Evolutionary conservation across 2,113 vertebrate genomes (phyloP).

Genomic region (Steatornis caripensis): DNA sequence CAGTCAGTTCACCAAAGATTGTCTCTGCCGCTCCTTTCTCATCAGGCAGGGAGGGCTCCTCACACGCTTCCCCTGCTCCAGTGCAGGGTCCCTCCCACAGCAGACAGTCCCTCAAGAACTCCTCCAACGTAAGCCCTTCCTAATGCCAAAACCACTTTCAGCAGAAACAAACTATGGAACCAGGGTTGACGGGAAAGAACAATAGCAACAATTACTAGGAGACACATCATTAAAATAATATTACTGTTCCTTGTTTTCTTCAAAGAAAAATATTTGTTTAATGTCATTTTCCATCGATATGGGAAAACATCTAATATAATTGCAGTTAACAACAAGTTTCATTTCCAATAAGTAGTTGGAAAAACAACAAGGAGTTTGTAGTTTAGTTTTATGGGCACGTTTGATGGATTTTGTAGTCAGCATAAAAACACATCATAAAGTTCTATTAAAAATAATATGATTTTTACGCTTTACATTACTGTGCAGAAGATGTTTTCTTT

Average conservation of each 20-base stretch:
- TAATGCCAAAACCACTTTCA: too few species aligned
- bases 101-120: too few species aligned
- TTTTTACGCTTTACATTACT: slow-evolving; percentile 24
- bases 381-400: slow-evolving; percentile 35
- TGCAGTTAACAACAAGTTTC: not conserved
- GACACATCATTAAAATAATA: slow-evolving; percentile 6
- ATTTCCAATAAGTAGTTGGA: slow-evolving; percentile 26
- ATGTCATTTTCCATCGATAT: not conserved
- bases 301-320: slow-evolving; percentile 21
- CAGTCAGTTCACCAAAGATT: too few species aligned
- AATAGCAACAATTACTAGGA: not conserved
- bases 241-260: not conserved
- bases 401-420: not conserved
- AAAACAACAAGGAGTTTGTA: slow-evolving; percentile 25
- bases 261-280: slow-evolving; percentile 22
- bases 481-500: not conserved
- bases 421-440: slow-evolving; percentile 28
- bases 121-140: too few species aligned
- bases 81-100: too few species aligned
- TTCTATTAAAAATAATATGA: slow-evolving; percentile 19
- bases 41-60: too few species aligned
- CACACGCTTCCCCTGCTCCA: too few species aligned
- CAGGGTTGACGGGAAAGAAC: not conserved
- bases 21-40: too few species aligned
- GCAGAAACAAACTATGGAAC: not conserved